These are phyloP conservation scores for Sinocyclocheilus rhinocerous DNA, from an alignment of 2,113 vertebrate genomes.

Conservation along the genomic window DNA sequence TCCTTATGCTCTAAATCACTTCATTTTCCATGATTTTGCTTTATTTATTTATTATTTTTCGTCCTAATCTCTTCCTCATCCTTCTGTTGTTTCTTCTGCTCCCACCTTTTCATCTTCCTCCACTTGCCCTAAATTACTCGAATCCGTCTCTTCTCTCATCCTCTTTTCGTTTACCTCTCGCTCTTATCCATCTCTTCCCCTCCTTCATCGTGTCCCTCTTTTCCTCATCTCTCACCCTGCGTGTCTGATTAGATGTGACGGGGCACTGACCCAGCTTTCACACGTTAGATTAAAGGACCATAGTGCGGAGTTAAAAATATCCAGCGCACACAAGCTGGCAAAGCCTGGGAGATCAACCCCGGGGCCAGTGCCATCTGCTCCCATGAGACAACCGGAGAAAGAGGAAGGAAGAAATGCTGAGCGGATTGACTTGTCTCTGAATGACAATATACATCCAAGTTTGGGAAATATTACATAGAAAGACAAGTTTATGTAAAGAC, in stretches of 20 bases:
- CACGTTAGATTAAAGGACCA: conserved; percentile 60
- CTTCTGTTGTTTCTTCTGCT: not conserved
- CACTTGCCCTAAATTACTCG: conserved; percentile 21
- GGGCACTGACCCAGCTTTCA: conserved; percentile 44
- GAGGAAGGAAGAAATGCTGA: conserved; percentile 23
- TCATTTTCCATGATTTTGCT: not conserved
- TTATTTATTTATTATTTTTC: not conserved
- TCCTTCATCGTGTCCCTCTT: conserved; percentile 51
- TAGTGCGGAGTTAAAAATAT: conserved; percentile 43
- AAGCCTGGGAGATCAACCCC: conserved; percentile 45
- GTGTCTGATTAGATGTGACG: conserved; percentile 49
- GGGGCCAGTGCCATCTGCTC: conserved; percentile 59
- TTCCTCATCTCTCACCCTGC: conserved; percentile 5
- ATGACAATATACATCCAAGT: conserved; percentile 23
- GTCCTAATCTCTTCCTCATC: not conserved
- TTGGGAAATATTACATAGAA: conserved; percentile 43
- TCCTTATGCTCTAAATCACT: not conserved
- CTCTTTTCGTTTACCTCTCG: not conserved
- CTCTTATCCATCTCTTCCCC: not conserved
- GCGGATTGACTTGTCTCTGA: conserved; percentile 47
- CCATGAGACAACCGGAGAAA: conserved; percentile 35
- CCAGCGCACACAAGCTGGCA: conserved; percentile 49
- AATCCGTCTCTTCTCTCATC: conserved; percentile 11
- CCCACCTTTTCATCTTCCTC: conserved; percentile 4
- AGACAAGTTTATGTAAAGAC: not conserved